Percentiles rank a stretch among this genome's conserved stretches.
Evolutionary conservation across 1,140 invertebrate genomes (phyloP).

Genomic region (Brachionus angularis): DNA sequence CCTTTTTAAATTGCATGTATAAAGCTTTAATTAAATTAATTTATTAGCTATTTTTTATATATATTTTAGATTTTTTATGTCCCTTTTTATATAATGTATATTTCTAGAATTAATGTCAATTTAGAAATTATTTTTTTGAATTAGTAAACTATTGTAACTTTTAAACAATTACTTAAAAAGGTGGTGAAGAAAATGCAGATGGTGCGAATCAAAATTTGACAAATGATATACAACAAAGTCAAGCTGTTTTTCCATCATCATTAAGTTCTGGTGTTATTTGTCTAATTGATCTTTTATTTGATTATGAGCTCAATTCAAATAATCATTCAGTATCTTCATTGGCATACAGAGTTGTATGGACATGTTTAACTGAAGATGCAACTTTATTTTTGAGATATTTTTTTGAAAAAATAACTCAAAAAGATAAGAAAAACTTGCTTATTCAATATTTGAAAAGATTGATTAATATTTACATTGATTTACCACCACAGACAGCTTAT

Average conservation of each 20-base stretch:
- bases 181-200: conserved; percentile 20
- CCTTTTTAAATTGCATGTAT: too few relatives aligned
- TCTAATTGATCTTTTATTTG: conserved; percentile 89
- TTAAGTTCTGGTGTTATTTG: conserved; percentile 88
- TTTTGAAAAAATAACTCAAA: conserved; percentile 81
- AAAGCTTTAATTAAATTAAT: too few relatives aligned
- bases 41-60: neutral
- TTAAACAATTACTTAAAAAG: neutral
- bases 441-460: conserved; percentile 84
- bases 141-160: neutral
- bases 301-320: conserved; percentile 87
- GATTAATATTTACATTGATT: conserved; percentile 74
- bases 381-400: conserved; percentile 91
- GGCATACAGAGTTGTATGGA: conserved; percentile 77
- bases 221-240: conserved; percentile 70
- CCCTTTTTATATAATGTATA: too few relatives aligned
- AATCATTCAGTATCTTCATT: conserved; percentile 63
- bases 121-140: neutral
- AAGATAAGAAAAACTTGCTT: conserved; percentile 90
- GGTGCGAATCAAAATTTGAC: neutral
- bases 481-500: conserved; percentile 95
- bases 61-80: neutral
- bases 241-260: conserved; percentile 90
- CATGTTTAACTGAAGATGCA: conserved; percentile 93
- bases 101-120: neutral